Evolutionary conservation across 2,797 vertebrate species (phyloP), one percentile per base, ranked within the genome.

Genomic region (Atherinosoma microstoma): DNA sequence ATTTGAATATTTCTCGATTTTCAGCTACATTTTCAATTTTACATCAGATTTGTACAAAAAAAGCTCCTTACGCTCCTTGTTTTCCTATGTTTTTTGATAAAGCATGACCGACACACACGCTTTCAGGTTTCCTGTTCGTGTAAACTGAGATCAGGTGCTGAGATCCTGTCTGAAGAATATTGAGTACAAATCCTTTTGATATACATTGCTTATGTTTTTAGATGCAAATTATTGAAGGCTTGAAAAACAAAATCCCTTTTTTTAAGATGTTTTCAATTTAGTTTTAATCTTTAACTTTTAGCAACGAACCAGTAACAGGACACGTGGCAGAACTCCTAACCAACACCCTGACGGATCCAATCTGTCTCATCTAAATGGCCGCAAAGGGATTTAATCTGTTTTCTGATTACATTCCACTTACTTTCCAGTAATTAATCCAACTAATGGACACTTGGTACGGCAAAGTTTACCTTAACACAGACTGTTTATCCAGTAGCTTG

Each of bases 401-500:
- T 59, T 75, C 29, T 72, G 70, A 70, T 78, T 76, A 63, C 67
- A 70, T 76, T 79, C 49, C 75, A 60, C 20, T 54, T 34, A 15
- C 54, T 32, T 53, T 64, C 54, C 66, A 36, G 49, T 57, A 64
- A 78, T 63, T 32, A 74, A 64, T 78, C 54, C 2, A 18, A 36
- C 49, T 29, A 70, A 67, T 58, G 47, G 69, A 42, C 60, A 32
- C 70, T 10, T 15, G 3, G 11, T 30, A 22, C 47, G 1, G 40
- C 11, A 9, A 58, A 72, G 86, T 88, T 87, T 84, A 83, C 70
- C 34, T 47, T 36, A 70, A 64, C 45, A 2, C 2, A 8, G 59
- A 74, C 58, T 83, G 76, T 88, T 85, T 84, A 88, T 80, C 32
- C 60, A 75, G 71, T 64, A 61, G 69, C 75, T 71, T 74, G 38